phyloP scores from a whole-genome alignment of 35 echinoderm and acorn worm genomes.

The Heliocidaris erythrogramma region DNA sequence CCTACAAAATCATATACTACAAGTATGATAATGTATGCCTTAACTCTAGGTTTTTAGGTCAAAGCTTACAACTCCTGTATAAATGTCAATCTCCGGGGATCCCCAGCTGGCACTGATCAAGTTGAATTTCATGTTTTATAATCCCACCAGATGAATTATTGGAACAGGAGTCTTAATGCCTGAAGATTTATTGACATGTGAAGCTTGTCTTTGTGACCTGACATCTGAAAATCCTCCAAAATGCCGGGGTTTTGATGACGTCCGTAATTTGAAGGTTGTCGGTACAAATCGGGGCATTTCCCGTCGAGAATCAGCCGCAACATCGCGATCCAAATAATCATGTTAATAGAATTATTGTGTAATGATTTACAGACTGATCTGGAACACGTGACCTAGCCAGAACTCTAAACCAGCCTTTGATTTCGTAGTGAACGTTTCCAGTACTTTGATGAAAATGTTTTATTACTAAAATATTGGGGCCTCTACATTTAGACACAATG shows the following conservation, averaged over 20 bases:
- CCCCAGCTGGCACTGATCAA: background rate
- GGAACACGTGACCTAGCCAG: background rate
- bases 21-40: background rate
- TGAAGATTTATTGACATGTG: background rate
- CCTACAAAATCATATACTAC: too few species aligned
- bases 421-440: background rate
- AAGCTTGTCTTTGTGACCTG: background rate
- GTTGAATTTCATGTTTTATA: background rate
- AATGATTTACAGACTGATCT: background rate
- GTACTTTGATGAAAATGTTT: background rate
- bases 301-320: background rate
- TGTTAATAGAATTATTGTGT: background rate
- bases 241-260: background rate
- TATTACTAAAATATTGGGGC: background rate
- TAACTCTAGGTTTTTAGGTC: background rate
- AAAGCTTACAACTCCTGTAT: background rate
- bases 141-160: background rate
- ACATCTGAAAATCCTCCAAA: constrained; percentile 2
- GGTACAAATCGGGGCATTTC: background rate
- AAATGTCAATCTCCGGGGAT: background rate
- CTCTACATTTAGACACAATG: too few species aligned
- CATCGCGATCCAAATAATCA: background rate
- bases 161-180: background rate
- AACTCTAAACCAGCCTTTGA: background rate
- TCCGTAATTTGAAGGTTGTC: background rate